phyloP scores from a whole-genome alignment of 2,888 invertebrate species.

The Fragum whitleyi region DNA sequence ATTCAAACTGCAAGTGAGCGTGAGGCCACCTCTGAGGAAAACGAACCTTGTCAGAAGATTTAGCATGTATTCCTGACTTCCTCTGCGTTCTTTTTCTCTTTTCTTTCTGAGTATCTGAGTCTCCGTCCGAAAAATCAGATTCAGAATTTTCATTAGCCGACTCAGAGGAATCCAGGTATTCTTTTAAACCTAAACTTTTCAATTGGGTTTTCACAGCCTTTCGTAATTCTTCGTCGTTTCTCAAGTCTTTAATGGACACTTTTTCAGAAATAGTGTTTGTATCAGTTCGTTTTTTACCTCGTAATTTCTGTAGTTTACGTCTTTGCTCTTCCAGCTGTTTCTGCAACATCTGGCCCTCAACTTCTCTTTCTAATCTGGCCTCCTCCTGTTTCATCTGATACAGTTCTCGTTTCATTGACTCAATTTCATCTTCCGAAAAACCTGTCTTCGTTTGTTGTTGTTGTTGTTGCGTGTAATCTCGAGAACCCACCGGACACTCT shows the following conservation, averaged over 20 bases:
- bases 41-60: not conserved
- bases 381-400: not conserved
- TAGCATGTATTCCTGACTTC: not conserved
- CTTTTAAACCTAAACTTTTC: not conserved
- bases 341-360: not conserved
- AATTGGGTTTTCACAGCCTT: not conserved
- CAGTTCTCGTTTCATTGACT: not conserved
- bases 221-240: not conserved
- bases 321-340: not conserved
- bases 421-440: too few species aligned
- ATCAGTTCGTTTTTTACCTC: not conserved
- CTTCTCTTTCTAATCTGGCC: not conserved
- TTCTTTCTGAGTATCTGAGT: not conserved
- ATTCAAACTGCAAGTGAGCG: not conserved
- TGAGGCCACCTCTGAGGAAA: not conserved
- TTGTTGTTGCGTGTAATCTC: too few species aligned
- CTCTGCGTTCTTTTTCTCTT: not conserved
- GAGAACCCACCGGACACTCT: too few species aligned
- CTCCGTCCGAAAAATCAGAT: not conserved
- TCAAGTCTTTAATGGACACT: not conserved
- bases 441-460: too few species aligned
- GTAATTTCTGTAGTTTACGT: not conserved
- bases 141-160: not conserved
- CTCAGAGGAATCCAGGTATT: not conserved
- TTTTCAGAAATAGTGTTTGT: too few species aligned